These are phyloP conservation scores for Phyllopteryx taeniolatus DNA, from an alignment of 2,113 vertebrate species.

Conservation along the genomic window DNA sequence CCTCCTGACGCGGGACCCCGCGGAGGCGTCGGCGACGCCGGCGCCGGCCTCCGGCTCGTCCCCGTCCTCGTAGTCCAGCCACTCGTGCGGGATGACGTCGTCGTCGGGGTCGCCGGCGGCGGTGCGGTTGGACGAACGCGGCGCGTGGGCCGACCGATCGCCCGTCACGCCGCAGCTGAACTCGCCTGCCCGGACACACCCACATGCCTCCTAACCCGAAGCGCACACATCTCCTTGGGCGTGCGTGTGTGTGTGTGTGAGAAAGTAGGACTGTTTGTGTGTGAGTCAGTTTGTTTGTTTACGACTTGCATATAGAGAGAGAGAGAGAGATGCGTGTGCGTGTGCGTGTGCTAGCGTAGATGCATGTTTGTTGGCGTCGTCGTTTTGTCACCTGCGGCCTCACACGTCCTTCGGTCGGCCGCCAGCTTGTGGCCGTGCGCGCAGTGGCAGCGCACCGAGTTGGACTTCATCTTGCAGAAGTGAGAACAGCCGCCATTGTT, in stretches of 20 bases:
- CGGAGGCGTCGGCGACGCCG: background rate
- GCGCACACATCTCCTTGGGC: background rate
- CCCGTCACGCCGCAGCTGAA: background rate
- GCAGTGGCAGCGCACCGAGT: constrained; percentile 77
- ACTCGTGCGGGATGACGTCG: background rate
- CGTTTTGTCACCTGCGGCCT: constrained; percentile 73
- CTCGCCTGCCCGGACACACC: background rate
- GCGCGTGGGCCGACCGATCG: background rate
- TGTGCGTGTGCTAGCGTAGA: no score
- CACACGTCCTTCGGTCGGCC: constrained; percentile 75
- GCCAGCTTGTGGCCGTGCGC: constrained; percentile 80
- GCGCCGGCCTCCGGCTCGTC: no score
- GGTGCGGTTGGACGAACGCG: constrained; percentile 7
- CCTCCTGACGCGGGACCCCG: no score
- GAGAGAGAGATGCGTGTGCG: background rate
- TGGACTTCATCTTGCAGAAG: constrained; percentile 71
- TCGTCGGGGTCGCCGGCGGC: background rate
- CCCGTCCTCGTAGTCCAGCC: background rate
- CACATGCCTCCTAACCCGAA: background rate
- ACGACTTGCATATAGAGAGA: no score
- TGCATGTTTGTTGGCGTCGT: no score
- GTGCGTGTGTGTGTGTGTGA: background rate
- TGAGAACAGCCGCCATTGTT: constrained; percentile 90
- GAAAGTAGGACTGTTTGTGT: no score
- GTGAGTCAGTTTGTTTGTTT: no score